phyloP scores from a whole-genome alignment of 1,140 invertebrate species.

The Panagrolaimus sp. region DNA sequence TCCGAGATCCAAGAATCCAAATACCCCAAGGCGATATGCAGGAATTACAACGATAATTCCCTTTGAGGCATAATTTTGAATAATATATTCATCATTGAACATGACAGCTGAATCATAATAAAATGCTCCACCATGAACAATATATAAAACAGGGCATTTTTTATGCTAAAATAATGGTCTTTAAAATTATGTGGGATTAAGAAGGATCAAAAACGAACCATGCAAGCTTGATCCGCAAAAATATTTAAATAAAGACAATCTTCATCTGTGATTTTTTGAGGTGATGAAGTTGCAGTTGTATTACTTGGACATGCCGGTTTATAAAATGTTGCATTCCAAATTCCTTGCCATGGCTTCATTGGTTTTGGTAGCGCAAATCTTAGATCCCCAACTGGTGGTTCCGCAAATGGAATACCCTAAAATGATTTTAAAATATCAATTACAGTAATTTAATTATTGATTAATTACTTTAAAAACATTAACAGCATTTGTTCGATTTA shows the following conservation, averaged over 20 bases:
- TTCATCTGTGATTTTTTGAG: neutral
- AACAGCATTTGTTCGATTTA: neutral
- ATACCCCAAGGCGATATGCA: conserved; percentile 23
- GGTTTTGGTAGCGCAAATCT: neutral
- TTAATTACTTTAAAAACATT: conserved; percentile 1
- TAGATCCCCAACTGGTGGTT: neutral
- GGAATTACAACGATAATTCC: conserved; percentile 26
- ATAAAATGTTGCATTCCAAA: conserved; percentile 8
- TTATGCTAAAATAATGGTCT: too few species aligned
- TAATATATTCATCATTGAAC: conserved; percentile 21
- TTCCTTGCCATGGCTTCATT: neutral
- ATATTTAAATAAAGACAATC: conserved; percentile 9
- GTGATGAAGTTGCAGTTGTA: neutral
- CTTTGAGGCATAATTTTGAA: conserved; percentile 29
- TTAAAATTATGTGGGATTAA: too few species aligned
- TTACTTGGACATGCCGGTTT: neutral
- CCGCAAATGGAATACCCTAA: neutral
- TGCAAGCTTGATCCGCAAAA: conserved; percentile 1
- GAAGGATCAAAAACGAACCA: too few species aligned
- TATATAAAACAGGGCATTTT: conserved; percentile 24
- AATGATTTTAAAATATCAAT: too few species aligned
- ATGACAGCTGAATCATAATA: conserved; percentile 15
- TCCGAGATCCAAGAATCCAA: conserved; percentile 18
- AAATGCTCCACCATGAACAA: conserved; percentile 27
- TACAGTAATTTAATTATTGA: too few species aligned